Evolutionary conservation across 2,797 vertebrate genomes (phyloP), one percentile per base, ranked within the genome.

Genomic region (Neopelma chrysocephalum): DNA sequence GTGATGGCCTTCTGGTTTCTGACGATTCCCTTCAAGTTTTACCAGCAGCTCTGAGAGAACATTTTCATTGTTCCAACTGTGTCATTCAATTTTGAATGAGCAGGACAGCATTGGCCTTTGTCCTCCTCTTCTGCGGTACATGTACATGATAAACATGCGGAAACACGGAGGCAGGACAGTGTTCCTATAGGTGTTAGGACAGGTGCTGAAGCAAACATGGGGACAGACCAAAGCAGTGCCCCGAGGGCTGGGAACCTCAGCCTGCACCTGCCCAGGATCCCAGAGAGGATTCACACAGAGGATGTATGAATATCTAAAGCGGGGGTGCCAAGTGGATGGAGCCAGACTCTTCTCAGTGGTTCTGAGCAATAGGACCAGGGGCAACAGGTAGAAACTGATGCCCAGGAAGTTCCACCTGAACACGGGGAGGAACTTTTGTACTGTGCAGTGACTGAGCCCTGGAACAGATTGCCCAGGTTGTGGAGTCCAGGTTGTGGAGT

Each of bases 271-370:
- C 11, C 27, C 1, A 8, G 26, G 31, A 20, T 11, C 12, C 8
- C 60, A 14, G 19, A 13, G n/a, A 15, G n/a, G 32, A 6, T 11
- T 31, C 54, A 38, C 60, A 11, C 1, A 22, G 31, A 29, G 18
- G 6, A 7, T 19, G 12, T 3, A 12, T 0, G 29, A 21, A 1
- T 9, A 45, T 7, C 3, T 16, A 12, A 34, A 51, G n/a, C 27
- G 4, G 62, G 14, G 4, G 6, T 22, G 17, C 1, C 43, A 7
- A 14, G 14, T 20, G 43, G 38, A 16, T 11, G 58, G 17, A 57
- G 16, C 17, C n/a, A 57, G 38, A 29, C 57, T 45, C 2, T 45
- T 17, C 57, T 57, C 10, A 0, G 17, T 6, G 38, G 15, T 9
- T 18, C 27, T 3, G 1, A 47, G 47, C 77, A 68, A 15, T 0